Conservation (phyloP, 2,888 invertebrate genomes). For the Nomada fabriciana region DNA sequence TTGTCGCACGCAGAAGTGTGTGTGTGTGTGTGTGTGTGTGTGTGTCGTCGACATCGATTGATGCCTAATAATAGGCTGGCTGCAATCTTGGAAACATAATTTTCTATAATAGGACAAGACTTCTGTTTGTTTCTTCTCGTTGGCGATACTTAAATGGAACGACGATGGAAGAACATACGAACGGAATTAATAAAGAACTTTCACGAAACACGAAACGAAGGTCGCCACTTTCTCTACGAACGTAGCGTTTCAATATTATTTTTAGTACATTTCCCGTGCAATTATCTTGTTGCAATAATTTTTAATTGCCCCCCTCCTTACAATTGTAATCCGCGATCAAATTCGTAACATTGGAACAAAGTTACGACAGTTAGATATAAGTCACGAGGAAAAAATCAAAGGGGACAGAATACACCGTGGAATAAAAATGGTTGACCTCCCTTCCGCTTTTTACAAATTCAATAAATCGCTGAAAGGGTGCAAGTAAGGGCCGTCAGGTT, state of each 20-base stretch:
- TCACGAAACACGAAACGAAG: slow-evolving; percentile 3
- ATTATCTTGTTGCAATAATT: not conserved
- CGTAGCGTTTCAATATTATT: not conserved
- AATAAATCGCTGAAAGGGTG: not conserved
- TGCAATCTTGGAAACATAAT: slow-evolving; percentile 31
- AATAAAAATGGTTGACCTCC: too few species aligned
- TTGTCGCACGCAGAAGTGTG: slow-evolving; percentile 42
- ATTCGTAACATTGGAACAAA: not conserved
- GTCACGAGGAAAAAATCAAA: not conserved
- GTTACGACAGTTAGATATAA: too few species aligned
- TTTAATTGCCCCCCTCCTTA: not conserved
- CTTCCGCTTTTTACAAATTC: not conserved
- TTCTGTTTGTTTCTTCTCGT: not conserved
- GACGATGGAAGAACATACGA: not conserved
- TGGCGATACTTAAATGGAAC: not conserved
- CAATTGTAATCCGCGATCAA: too few species aligned
- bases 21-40: too few species aligned
- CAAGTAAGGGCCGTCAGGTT: not conserved
- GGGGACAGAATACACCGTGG: not conserved
- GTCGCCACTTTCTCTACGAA: slow-evolving; percentile 2
- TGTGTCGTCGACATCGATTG: slow-evolving; percentile 45
- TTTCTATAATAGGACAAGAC: slow-evolving; percentile 9
- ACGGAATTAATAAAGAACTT: slow-evolving; percentile 11
- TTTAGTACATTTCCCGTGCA: not conserved
- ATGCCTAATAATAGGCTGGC: slow-evolving; percentile 20